Conservation (phyloP, 2,888 invertebrate species). For the Blastobasis lacticolella region DNA sequence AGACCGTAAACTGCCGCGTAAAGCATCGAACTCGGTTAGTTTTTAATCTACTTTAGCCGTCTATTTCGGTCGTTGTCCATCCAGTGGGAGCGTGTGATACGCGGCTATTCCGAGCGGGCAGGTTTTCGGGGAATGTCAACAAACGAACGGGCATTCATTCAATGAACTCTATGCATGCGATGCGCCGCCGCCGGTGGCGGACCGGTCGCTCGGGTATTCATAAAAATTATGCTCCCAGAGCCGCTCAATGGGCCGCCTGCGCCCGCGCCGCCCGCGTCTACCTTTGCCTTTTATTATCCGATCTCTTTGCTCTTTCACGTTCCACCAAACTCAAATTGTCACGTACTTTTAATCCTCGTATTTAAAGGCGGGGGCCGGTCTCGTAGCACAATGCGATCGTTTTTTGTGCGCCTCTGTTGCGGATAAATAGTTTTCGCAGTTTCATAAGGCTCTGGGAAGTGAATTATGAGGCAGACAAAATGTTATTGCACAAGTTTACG, state of each 20-base stretch:
- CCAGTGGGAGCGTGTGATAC: conserved; percentile 51
- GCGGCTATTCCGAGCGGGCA: conserved; percentile 67
- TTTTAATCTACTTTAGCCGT: conserved; percentile 48
- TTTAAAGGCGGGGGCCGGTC: conserved; percentile 20
- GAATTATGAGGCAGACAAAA: conserved; percentile 33
- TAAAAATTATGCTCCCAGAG: conserved; percentile 64
- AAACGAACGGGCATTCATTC: conserved; percentile 68
- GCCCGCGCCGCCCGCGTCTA: conserved; percentile 13
- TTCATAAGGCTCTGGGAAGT: conserved; percentile 16
- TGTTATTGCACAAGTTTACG: conserved; percentile 49
- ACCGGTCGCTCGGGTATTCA: conserved; percentile 65
- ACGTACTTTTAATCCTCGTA: conserved; percentile 39
- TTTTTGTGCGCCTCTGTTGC: conserved; percentile 6
- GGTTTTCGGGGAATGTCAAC: conserved; percentile 75
- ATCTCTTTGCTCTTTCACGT: conserved; percentile 27
- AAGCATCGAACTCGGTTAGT: conserved; percentile 51
- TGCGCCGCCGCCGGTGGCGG: conserved; percentile 43
- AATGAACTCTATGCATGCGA: conserved; percentile 63
- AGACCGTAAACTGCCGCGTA: conserved; percentile 3
- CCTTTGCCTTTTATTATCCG: conserved; percentile 23
- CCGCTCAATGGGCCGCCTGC: conserved; percentile 46
- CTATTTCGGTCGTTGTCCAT: conserved; percentile 66
- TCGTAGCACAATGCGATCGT: not conserved
- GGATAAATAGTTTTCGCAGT: conserved; percentile 18
- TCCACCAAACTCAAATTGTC: conserved; percentile 27